Base-by-base conservation (phyloP, 2,113 vertebrate species). In the Colius striatus region DNA sequence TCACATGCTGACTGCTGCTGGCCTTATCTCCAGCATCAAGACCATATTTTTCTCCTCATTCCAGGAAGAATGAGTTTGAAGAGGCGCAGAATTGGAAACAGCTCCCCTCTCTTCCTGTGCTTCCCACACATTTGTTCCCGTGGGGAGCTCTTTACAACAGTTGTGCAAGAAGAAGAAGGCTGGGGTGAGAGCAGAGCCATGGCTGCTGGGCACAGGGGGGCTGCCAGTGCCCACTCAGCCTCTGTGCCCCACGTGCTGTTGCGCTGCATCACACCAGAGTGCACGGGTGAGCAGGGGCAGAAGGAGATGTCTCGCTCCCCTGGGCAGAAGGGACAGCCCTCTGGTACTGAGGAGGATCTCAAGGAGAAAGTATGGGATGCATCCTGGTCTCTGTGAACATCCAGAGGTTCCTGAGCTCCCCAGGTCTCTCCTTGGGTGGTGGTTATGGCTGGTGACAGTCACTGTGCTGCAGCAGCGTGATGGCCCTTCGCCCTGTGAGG, bases 231-330 rank as follows among this genome's bases (percentile, higher is more conserved):
- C n/a, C n/a, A n/a, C n/a, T n/a, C n/a, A n/a, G n/a, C n/a, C 11
- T 12, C 61, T 78, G 66, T n/a, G 25, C 43, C 30, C 36, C 50
- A 58, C 0, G 0, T 2, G 4, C 34, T 1, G 4, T 0, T 0
- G 13, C 27, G 27, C 29, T 61, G 63, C 0, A 2, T n/a, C 0
- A 1, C 1, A 3, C 60, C 0, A 0, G 47, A 26, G 48, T 9
- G 41, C 66, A 38, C 0, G 5, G 23, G 14, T 36, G 51, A 94
- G 38, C 55, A 87, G 73, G 21, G 16, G 36, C 14, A 84, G 57
- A 58, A 80, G 38, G 29, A 78, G 66, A 74, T 21, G 10, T 63
- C 55, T 43, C 6, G 1, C 48, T 38, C n/a, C 29, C 20, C 30
- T 30, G 48, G 23, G 29, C 16, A 25, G 25, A 77, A 6, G 16